A percentile compares a stretch with the other conserved stretches of the same genome.
Evolutionary conservation across 2,888 invertebrate species (phyloP).

Genomic region (Barypeithes pellucidus): DNA sequence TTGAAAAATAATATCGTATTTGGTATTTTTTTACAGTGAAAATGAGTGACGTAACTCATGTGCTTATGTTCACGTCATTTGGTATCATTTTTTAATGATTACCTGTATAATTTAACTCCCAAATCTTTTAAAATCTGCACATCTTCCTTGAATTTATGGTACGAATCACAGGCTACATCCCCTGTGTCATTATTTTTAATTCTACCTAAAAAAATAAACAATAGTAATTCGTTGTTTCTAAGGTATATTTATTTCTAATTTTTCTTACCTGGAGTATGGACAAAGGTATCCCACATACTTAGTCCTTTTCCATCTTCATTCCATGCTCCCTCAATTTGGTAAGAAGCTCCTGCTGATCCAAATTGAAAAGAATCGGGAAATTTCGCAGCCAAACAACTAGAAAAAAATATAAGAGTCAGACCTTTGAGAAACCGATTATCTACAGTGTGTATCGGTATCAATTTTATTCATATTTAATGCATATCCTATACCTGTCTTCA

Average conservation of each 20-base stretch:
- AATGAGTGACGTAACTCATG: too few species aligned
- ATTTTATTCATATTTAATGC: too few species aligned
- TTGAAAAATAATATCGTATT: too few species aligned
- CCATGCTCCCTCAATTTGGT: conserved; percentile 60
- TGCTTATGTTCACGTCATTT: not conserved
- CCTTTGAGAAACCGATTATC: too few species aligned
- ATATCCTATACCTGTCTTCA: too few species aligned
- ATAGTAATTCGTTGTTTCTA: too few species aligned
- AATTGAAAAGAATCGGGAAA: conserved; percentile 43
- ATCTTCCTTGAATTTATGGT: conserved; percentile 68
- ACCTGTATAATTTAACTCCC: conserved; percentile 73
- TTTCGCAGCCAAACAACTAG: not conserved
- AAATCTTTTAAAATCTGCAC: conserved; percentile 71
- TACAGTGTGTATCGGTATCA: too few species aligned
- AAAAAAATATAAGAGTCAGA: not conserved
- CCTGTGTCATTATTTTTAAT: conserved; percentile 8
- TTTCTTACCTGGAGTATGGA: conserved; percentile 3
- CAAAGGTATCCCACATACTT: too few species aligned
- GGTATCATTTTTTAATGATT: not conserved
- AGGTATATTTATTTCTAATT: too few species aligned
- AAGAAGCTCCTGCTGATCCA: conserved; percentile 48
- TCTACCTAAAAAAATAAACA: not conserved
- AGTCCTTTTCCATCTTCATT: too few species aligned
- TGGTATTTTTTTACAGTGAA: too few species aligned
- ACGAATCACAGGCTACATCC: conserved; percentile 74